Conservation (phyloP, 1,140 invertebrate genomes). For the Rhopalosiphum padi region DNA sequence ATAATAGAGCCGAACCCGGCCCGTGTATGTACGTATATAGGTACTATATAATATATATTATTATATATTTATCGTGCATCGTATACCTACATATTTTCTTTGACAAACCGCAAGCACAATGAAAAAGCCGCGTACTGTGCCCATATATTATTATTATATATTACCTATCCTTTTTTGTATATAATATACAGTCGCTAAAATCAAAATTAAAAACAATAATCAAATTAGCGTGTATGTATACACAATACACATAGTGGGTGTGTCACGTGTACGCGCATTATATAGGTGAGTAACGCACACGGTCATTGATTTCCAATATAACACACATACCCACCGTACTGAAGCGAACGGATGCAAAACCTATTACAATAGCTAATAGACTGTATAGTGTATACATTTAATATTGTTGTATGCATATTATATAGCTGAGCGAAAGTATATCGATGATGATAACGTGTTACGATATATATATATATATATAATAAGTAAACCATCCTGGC, state of each 20-base stretch:
- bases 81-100: neutral
- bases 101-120: slow-evolving; percentile 8
- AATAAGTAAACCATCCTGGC: too few relatives aligned
- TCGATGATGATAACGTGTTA: too few relatives aligned
- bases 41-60: neutral
- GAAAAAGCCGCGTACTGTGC: neutral
- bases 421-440: neutral
- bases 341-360: neutral
- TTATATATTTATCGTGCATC: neutral
- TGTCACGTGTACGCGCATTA: neutral
- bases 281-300: neutral
- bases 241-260: neutral
- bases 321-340: neutral
- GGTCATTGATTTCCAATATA: slow-evolving; percentile 27
- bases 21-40: too few relatives aligned
- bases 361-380: neutral
- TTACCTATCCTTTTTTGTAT: neutral
- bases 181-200: neutral
- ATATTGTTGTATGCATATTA: neutral
- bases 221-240: neutral
- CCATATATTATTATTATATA: neutral
- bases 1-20: neutral
- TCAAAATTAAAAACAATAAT: neutral
- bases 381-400: neutral
- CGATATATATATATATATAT: too few relatives aligned